These are phyloP conservation scores for Xanthia togata DNA, from an alignment of 2,888 invertebrate species.

Conservation along the genomic window DNA sequence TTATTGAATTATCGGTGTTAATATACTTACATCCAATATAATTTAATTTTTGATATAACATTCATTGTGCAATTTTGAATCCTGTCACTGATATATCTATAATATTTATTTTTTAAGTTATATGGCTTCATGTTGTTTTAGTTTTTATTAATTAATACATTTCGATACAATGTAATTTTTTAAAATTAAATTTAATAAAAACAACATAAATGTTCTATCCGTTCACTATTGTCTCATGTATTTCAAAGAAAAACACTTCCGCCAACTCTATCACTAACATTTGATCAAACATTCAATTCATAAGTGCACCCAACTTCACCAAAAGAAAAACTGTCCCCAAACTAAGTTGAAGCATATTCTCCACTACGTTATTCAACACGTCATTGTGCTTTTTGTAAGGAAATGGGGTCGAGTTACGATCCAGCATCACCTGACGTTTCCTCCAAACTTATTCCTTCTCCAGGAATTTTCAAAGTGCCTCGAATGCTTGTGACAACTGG, in stretches of 20 bases:
- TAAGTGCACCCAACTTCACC: slow-evolving; percentile 5
- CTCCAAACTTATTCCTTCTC: slow-evolving; percentile 45
- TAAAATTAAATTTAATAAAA: no score
- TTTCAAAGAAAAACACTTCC: neutral
- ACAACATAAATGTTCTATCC: neutral
- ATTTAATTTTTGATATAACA: no score
- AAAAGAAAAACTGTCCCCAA: slow-evolving; percentile 13
- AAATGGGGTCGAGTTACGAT: slow-evolving; percentile 49
- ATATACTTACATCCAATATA: no score
- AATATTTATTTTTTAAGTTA: no score
- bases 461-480: slow-evolving; percentile 45
- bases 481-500: slow-evolving; percentile 56
- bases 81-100: no score
- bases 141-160: no score
- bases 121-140: no score
- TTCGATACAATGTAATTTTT: no score
- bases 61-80: no score
- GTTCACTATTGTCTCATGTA: neutral
- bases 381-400: slow-evolving; percentile 50
- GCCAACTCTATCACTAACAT: neutral
- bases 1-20: no score
- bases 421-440: slow-evolving; percentile 43
- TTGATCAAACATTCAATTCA: slow-evolving; percentile 14
- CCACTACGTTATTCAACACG: slow-evolving; percentile 46
- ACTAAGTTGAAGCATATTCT: slow-evolving; percentile 38